Percentiles rank a stretch among this genome's conserved stretches.
phyloP scores from a whole-genome alignment of 2,797 vertebrate species.

The Rhabdomys pumilio region DNA sequence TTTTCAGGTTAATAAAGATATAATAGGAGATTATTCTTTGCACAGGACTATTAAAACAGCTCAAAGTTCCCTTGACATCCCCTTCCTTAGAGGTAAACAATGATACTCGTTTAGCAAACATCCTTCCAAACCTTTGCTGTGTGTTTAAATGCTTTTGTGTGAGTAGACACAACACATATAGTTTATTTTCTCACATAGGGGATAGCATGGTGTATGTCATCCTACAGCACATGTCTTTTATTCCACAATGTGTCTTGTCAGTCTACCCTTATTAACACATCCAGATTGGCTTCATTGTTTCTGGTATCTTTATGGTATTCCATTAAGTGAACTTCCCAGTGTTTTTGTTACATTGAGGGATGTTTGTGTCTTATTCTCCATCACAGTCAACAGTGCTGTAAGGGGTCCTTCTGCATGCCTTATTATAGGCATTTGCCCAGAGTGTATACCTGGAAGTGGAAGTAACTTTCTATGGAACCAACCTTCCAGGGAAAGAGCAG shows the following conservation, averaged over 20 bases:
- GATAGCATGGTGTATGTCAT: background rate
- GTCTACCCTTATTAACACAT: background rate
- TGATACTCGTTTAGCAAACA: slow-evolving; percentile 3
- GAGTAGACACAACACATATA: background rate
- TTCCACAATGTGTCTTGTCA: background rate
- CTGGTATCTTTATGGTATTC: background rate
- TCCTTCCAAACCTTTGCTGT: background rate
- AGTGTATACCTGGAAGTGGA: background rate
- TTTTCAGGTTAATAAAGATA: slow-evolving; percentile 29
- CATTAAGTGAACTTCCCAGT: background rate
- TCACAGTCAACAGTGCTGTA: background rate
- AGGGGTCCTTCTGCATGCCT: background rate
- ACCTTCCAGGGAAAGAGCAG: background rate
- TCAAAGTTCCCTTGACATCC: background rate
- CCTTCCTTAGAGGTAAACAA: background rate
- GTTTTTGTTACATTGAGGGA: background rate
- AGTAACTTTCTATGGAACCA: background rate
- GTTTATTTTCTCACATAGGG: slow-evolving; percentile 1
- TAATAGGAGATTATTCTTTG: slow-evolving; percentile 24
- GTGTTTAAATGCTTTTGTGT: background rate
- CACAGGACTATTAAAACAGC: slow-evolving; percentile 24
- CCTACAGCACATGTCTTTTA: background rate
- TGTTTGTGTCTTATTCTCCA: slow-evolving; percentile 24
- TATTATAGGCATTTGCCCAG: background rate
- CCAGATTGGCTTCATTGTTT: background rate